phyloP scores from a whole-genome alignment of 2,113 vertebrate genomes.

The Brachyhypopomus gauderio region DNA sequence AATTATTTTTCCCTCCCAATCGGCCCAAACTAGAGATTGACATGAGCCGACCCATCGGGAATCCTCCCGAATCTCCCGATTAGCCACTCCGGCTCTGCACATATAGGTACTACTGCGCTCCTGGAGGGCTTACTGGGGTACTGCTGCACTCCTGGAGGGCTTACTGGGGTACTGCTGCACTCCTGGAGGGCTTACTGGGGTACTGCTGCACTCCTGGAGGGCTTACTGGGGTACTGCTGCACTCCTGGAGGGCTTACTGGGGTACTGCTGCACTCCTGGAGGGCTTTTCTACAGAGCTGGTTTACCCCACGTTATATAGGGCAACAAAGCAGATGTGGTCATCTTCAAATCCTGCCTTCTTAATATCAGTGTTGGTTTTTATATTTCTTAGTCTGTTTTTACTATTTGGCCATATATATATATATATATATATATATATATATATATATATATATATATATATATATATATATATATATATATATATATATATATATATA shows the following conservation, averaged over 20 bases:
- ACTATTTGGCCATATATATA: neutral
- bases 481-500: neutral
- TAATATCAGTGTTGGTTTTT: neutral
- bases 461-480: neutral
- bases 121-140: too few relatives aligned
- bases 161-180: too few relatives aligned
- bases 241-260: neutral
- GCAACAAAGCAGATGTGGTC: slow-evolving; percentile 23
- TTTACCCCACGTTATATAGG: neutral
- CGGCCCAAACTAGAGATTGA: too few relatives aligned
- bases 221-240: neutral
- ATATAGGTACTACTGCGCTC: too few relatives aligned
- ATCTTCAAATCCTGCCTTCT: slow-evolving; percentile 22
- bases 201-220: too few relatives aligned
- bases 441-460: neutral
- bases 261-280: neutral
- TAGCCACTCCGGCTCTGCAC: too few relatives aligned
- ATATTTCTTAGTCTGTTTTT: slow-evolving; percentile 1
- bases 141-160: too few relatives aligned
- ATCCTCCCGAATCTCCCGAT: too few relatives aligned
- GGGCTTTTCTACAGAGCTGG: neutral
- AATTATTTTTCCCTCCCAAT: too few relatives aligned
- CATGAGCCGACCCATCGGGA: too few relatives aligned
- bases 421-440: neutral
- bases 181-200: too few relatives aligned